Base-by-base conservation (phyloP, 2,888 invertebrate species). In the Epinotia bilunana region DNA sequence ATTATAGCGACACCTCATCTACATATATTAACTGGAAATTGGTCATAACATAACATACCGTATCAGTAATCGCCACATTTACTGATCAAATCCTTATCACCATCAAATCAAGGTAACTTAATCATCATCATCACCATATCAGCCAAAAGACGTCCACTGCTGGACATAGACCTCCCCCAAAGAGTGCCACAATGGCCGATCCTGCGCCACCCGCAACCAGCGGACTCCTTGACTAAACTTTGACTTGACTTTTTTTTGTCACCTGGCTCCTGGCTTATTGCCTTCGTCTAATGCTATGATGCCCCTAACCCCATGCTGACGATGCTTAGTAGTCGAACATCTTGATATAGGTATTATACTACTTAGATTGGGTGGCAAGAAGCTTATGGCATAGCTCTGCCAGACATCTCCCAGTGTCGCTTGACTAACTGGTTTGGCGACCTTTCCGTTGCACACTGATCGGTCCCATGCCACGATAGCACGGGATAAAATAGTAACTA, bases 401-500 rank as follows among this genome's bases (percentile, higher is more conserved):
- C 83, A 84, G 85, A 84, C 85, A 80, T 84, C 83, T 87, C 83
- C 80, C 83, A 80, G 85, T 89, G 90, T 89, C 90, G 87, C 86
- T 87, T 78, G 85, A 79, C 85, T 88, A 91, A 93, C 93, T 86
- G 91, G 92, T 92, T 93, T 90, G 89, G 90, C 88, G 90, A 92
- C 92, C 90, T 91, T 90, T 91, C 85, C 83, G 87, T 84, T 90
- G 88, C 89, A 89, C 85, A 83, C 82, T 80, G 83, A 85, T 80
- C 84, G 82, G 77, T 80, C 82, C 83, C 81, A 80, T 83, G 80
- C 80, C 83, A 84, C 81, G 78, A 81, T 53, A 49, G 23, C 23
- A 28, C 20, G 33, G 58, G 20, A 61, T 70, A 33, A 28, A 61
- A n/a, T n/a, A 12, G 11, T 63, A 7, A 6, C 33, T 33, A 33